Percentiles rank a stretch among this genome's conserved stretches.
Evolutionary conservation across 2,113 vertebrate species (phyloP).

Genomic region (Hyaena hyaena): DNA sequence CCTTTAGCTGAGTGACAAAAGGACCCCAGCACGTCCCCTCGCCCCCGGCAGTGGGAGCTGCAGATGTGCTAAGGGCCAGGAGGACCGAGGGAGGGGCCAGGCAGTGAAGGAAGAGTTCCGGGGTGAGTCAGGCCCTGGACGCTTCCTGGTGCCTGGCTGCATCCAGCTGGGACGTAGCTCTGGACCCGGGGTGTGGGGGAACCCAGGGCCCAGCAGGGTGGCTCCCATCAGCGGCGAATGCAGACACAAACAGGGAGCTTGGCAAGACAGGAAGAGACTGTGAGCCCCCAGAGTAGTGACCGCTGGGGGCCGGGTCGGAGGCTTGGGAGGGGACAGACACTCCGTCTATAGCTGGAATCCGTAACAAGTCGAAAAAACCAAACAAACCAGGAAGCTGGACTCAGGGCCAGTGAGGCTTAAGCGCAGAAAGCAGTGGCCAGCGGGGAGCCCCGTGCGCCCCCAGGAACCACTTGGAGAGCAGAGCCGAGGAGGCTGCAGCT

Average conservation of each 20-base stretch:
- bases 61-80: not conserved
- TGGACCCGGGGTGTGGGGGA: too few relatives aligned
- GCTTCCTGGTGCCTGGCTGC: fast-evolving
- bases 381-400: not conserved
- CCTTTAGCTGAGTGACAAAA: not conserved
- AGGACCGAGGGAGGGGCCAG: not conserved
- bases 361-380: not conserved
- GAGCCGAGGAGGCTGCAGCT: fast-evolving
- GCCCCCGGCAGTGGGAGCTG: not conserved
- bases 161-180: not conserved
- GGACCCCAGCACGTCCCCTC: not conserved
- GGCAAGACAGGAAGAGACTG: not conserved
- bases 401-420: fast-evolving
- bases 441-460: fast-evolving
- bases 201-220: not conserved
- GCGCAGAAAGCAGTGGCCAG: fast-evolving
- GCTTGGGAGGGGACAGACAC: not conserved
- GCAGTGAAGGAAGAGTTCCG: not conserved
- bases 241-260: too few relatives aligned
- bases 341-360: not conserved
- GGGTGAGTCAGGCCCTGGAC: not conserved
- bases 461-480: not conserved
- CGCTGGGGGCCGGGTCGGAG: not conserved
- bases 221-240: not conserved
- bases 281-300: not conserved